Percentiles rank a stretch among this genome's conserved stretches.
These are phyloP conservation scores for Eulithis testata DNA, from an alignment of 2,888 invertebrate genomes.

Conservation along the genomic window DNA sequence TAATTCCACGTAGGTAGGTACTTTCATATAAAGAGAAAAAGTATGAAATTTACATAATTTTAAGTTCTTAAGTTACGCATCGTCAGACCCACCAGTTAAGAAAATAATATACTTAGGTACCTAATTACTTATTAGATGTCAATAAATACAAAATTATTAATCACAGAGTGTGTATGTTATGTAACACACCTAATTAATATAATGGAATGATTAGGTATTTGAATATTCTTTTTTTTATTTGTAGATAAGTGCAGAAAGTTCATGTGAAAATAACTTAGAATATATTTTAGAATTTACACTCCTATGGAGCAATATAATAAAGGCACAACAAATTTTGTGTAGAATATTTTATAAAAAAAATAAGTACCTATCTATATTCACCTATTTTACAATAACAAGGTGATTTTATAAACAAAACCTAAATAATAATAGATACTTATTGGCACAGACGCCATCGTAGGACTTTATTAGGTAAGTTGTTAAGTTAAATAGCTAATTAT, in stretches of 20 bases:
- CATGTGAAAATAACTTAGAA: slow-evolving; percentile 14
- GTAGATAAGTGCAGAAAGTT: slow-evolving; percentile 10
- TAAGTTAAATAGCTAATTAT: not conserved
- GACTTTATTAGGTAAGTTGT: not conserved
- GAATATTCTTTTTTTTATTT: slow-evolving; percentile 49
- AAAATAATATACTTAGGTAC: slow-evolving; percentile 46
- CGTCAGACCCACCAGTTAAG: slow-evolving; percentile 49
- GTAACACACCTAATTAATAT: slow-evolving; percentile 55
- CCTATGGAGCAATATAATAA: slow-evolving; percentile 35
- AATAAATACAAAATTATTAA: slow-evolving; percentile 65
- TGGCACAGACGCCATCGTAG: too few relatives aligned
- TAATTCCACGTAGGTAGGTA: slow-evolving; percentile 64
- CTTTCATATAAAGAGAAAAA: slow-evolving; percentile 71
- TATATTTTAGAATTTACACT: slow-evolving; percentile 19
- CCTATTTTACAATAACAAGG: not conserved
- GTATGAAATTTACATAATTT: slow-evolving; percentile 70
- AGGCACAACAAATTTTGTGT: slow-evolving; percentile 51
- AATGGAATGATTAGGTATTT: slow-evolving; percentile 77
- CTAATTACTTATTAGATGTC: slow-evolving; percentile 62
- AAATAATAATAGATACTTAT: too few relatives aligned
- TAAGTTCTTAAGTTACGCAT: slow-evolving; percentile 54
- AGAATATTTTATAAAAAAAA: slow-evolving; percentile 23
- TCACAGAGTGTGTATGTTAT: slow-evolving; percentile 70
- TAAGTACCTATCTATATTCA: not conserved
- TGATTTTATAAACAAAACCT: not conserved